These are phyloP conservation scores for Psettodes erumei DNA, from an alignment of 2,113 vertebrate species.

Conservation along the genomic window DNA sequence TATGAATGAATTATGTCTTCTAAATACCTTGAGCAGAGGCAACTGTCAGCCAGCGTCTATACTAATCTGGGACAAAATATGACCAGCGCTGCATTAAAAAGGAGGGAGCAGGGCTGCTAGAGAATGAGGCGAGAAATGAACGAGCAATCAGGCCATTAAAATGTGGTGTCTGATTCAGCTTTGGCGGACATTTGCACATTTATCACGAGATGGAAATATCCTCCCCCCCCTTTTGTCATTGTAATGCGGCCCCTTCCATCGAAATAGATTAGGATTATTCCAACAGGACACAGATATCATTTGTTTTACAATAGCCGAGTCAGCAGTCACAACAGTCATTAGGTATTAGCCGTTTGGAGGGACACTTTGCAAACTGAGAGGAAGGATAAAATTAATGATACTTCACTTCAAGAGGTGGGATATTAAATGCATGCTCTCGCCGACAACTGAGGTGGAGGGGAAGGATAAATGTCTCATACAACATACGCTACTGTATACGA, in stretches of 20 bases:
- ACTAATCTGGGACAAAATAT: slow-evolving; percentile 97
- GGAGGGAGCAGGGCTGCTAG: slow-evolving; percentile 70
- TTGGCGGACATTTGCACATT: slow-evolving; percentile 86
- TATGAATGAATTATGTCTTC: slow-evolving; percentile 97
- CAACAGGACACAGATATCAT: slow-evolving; percentile 81
- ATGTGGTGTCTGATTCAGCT: slow-evolving; percentile 84
- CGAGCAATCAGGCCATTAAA: slow-evolving; percentile 91
- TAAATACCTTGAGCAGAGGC: slow-evolving; percentile 95
- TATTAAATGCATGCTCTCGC: slow-evolving; percentile 20
- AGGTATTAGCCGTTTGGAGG: slow-evolving; percentile 64
- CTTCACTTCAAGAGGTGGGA: slow-evolving; percentile 48
- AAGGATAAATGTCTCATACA: slow-evolving; percentile 54
- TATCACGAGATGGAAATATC: slow-evolving; percentile 81
- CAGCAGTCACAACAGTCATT: slow-evolving; percentile 71
- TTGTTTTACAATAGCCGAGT: slow-evolving; percentile 77
- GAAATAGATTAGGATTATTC: slow-evolving; percentile 81
- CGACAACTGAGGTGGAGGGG: slow-evolving; percentile 25
- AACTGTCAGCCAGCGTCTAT: slow-evolving; percentile 90
- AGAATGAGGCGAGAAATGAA: slow-evolving; percentile 91
- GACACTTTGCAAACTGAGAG: slow-evolving; percentile 47
- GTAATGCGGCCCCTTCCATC: slow-evolving; percentile 76
- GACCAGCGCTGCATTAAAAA: slow-evolving; percentile 90
- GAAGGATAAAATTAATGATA: slow-evolving; percentile 61
- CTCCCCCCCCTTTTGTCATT: slow-evolving; percentile 63
- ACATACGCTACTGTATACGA: slow-evolving; percentile 4